A percentile compares a stretch with the other conserved stretches of the same genome.
Conservation (phyloP, 2,888 invertebrate species). For the Dione vanillae region DNA sequence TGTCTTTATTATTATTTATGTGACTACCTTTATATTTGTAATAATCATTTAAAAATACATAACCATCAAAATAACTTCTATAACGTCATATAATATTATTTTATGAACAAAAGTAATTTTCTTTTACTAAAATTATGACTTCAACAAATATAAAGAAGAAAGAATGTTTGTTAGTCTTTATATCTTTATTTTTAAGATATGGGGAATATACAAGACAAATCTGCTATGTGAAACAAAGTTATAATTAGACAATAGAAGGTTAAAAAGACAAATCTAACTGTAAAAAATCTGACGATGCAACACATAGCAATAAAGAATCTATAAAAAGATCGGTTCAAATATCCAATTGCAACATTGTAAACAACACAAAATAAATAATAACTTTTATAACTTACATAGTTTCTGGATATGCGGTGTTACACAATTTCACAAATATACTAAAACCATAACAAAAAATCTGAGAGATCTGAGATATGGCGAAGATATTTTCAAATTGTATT, state of each 20-base stretch:
- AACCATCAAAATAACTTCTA: too few species aligned
- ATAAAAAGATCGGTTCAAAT: constrained; percentile 23
- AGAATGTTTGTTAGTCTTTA: too few species aligned
- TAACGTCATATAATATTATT: too few species aligned
- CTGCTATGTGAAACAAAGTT: neutral
- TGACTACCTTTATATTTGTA: too few species aligned
- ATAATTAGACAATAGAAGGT: neutral
- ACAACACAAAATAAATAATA: constrained; percentile 20
- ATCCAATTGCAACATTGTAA: constrained; percentile 31
- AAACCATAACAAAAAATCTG: neutral
- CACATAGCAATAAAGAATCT: constrained; percentile 17
- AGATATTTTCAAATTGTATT: constrained; percentile 1
- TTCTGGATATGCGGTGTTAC: neutral
- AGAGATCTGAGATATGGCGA: neutral
- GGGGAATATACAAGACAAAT: neutral
- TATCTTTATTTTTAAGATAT: neutral
- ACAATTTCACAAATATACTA: constrained; percentile 8
- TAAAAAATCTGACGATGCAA: constrained; percentile 10
- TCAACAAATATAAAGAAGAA: too few species aligned
- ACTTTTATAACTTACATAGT: constrained; percentile 13
- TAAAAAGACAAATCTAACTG: neutral
- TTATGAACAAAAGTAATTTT: too few species aligned
- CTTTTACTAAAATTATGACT: too few species aligned
- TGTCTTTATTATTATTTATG: too few species aligned
- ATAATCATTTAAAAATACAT: too few species aligned